phyloP scores from a whole-genome alignment of 2,113 vertebrate species.

The Oryctolagus cuniculus region DNA sequence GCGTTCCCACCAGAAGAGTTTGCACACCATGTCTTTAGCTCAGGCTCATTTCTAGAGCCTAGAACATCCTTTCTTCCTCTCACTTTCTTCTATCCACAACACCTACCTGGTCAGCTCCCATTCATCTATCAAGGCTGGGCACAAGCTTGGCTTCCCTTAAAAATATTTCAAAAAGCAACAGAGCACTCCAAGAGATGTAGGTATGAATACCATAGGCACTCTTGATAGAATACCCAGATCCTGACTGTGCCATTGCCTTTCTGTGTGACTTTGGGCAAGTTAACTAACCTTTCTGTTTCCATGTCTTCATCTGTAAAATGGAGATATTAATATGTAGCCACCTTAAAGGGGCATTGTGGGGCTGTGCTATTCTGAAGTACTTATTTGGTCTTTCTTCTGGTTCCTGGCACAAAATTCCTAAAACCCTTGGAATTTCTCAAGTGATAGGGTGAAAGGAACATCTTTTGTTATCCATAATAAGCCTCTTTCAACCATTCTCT shows the following conservation, averaged over 20 bases:
- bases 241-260: not conserved
- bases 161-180: constrained; percentile 33
- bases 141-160: constrained; percentile 16
- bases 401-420: not conserved
- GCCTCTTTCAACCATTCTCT: not conserved
- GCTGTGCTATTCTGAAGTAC: not conserved
- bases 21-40: not conserved
- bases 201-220: not conserved
- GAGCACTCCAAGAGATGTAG: not conserved
- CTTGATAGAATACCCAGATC: not conserved
- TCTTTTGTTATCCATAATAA: not conserved
- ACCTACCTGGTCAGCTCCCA: not conserved
- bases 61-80: not conserved
- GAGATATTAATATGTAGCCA: constrained; percentile 12
- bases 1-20: not conserved
- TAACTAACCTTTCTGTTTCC: not conserved
- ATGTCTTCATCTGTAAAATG: not conserved
- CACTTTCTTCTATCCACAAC: not conserved
- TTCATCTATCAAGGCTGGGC: not conserved
- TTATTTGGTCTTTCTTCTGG: not conserved
- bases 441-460: not conserved
- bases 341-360: not conserved
- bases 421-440: not conserved
- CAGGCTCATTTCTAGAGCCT: not conserved
- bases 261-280: not conserved